Conservation (phyloP, 2,888 invertebrate species). For the Tachystola acroxantha region DNA sequence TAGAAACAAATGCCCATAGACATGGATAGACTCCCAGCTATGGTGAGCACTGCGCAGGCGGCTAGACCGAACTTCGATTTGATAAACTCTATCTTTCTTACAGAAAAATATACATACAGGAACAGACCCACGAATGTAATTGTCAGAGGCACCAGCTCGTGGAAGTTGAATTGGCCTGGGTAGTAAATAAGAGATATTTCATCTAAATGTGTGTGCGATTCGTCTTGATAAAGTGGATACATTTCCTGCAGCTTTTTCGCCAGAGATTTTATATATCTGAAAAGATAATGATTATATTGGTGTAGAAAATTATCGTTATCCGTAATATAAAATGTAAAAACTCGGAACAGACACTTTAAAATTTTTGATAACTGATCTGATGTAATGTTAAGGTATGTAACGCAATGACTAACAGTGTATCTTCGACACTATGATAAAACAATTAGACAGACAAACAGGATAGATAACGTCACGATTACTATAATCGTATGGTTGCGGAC, state of each 20-base stretch:
- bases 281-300: slow-evolving; percentile 31
- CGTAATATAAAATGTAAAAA: no score
- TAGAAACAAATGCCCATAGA: slow-evolving; percentile 93
- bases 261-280: slow-evolving; percentile 86
- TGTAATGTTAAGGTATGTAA: no score
- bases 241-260: slow-evolving; percentile 81
- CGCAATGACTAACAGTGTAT: no score
- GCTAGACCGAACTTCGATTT: slow-evolving; percentile 93
- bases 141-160: slow-evolving; percentile 89
- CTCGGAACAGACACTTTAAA: no score
- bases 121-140: slow-evolving; percentile 92
- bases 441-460: no score
- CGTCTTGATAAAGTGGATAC: slow-evolving; percentile 84
- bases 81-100: slow-evolving; percentile 95
- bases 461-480: no score
- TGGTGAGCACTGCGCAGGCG: slow-evolving; percentile 92
- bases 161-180: slow-evolving; percentile 91
- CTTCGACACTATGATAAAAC: no score
- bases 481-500: no score
- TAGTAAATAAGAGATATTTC: slow-evolving; percentile 86
- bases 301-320: background rate
- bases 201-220: slow-evolving; percentile 51
- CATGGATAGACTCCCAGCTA: slow-evolving; percentile 92
- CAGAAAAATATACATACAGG: slow-evolving; percentile 96
- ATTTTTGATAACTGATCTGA: no score